Percentiles rank a stretch among this genome's conserved stretches.
phyloP scores from a whole-genome alignment of 2,113 vertebrate genomes.

The Aegypius monachus region DNA sequence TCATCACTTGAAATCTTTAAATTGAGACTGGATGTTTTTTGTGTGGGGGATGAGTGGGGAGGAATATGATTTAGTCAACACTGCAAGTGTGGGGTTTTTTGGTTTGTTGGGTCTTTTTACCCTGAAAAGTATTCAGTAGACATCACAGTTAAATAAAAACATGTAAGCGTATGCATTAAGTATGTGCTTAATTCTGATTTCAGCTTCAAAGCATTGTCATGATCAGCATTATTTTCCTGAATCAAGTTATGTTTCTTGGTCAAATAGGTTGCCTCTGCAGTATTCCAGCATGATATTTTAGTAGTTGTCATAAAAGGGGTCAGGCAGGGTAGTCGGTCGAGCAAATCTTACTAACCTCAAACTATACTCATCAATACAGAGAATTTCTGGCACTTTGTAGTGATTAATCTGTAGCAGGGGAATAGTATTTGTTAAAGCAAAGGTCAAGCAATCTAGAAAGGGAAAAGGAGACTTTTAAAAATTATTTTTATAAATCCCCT shows the following conservation, averaged over 20 bases:
- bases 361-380: not conserved
- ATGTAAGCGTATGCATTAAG: fast-evolving
- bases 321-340: not conserved
- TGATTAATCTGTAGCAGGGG: not conserved
- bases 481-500: not conserved
- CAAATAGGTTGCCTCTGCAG: not conserved
- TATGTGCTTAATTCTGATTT: not conserved
- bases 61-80: not conserved
- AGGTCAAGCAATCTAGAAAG: not conserved
- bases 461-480: not conserved
- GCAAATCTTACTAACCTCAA: not conserved
- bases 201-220: not conserved
- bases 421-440: not conserved
- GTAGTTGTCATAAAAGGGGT: not conserved
- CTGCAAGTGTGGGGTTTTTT: not conserved
- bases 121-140: not conserved
- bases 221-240: not conserved
- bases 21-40: not conserved
- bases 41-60: not conserved
- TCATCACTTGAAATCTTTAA: not conserved
- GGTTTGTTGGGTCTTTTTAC: not conserved
- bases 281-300: not conserved
- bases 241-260: not conserved
- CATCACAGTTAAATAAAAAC: not conserved
- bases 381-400: not conserved